Conservation (phyloP, 2,797 vertebrate genomes). For the Alouatta caraya region DNA sequence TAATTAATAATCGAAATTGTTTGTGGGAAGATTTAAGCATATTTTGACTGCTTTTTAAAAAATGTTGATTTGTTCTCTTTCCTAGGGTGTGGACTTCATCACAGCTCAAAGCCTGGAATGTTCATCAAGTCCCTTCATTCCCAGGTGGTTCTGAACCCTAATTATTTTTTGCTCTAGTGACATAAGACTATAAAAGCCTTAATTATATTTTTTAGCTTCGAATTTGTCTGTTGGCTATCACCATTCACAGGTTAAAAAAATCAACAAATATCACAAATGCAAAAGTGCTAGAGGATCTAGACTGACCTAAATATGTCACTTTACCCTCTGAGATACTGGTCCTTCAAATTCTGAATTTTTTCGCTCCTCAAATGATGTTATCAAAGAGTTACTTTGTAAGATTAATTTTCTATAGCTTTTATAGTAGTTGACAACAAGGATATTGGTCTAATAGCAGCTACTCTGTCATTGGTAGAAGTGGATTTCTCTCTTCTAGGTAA, state of each 20-base stretch:
- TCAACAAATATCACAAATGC: constrained; percentile 2
- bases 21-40: neutral
- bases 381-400: constrained; percentile 11
- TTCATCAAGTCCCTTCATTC: neutral
- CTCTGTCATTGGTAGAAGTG: neutral
- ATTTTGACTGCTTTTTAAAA: neutral
- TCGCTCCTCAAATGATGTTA: neutral
- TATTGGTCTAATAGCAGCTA: neutral
- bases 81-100: neutral
- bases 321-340: neutral
- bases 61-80: neutral
- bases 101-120: neutral
- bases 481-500: constrained; percentile 25
- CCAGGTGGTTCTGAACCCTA: neutral
- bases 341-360: neutral
- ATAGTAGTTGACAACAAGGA: neutral
- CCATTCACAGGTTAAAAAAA: constrained; percentile 11
- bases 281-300: neutral
- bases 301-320: neutral
- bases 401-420: neutral
- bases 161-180: constrained; percentile 2
- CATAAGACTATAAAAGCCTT: neutral
- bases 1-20: neutral
- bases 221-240: neutral
- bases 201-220: neutral